Evolutionary conservation across 2,888 invertebrate genomes (phyloP), one percentile per base, ranked within the genome.

Genomic region (Frankliniella intonsa): DNA sequence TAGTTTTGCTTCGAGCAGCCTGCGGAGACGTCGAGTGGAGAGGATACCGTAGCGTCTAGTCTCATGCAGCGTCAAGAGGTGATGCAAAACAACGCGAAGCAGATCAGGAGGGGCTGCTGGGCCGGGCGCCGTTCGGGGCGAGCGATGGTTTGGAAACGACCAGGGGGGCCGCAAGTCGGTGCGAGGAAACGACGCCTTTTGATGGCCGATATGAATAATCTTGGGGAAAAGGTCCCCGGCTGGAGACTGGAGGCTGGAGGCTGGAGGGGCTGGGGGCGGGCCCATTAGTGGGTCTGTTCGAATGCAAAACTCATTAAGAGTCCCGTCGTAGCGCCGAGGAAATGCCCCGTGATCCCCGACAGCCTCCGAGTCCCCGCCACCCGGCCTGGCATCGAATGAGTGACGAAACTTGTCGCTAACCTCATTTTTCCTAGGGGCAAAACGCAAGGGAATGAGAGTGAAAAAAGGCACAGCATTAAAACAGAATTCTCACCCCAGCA

Each of bases 391-490:
- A 25, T 76, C 69, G 69, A 22, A 76, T 76, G 69, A 76, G 22
- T 76, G 69, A 76, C 69, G 69, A 25, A 76, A 76, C 69, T 76
- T 76, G 25, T 76, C 69, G 69, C 69, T 76, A 76, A 76, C 69
- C 22, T 25, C 69, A 76, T 76, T 76, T 25, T 10, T 25, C 69
- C 11, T 12, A 25, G 22, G 25, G 25, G 69, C 22, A 25, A 22
- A 12, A 25, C 69, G 11, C 10, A 76, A 76, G 25, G 22, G 25
- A 76, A 76, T 25, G 11, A 55, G 55, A 62, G 62, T 17, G 62
- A n/a, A 62, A 62, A 76, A 76, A 76, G 12, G 22, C 38, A 38
- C 38, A 22, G 69, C 69, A 76, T 76, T 76, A 76, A 76, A 76
- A 76, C 25, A 12, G 69, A 76, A 12, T 76, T 76, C 69, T 76